Evolutionary conservation across 2,113 vertebrate genomes (phyloP), one percentile per base, ranked within the genome.

Genomic region (Bambusicola thoracicus): DNA sequence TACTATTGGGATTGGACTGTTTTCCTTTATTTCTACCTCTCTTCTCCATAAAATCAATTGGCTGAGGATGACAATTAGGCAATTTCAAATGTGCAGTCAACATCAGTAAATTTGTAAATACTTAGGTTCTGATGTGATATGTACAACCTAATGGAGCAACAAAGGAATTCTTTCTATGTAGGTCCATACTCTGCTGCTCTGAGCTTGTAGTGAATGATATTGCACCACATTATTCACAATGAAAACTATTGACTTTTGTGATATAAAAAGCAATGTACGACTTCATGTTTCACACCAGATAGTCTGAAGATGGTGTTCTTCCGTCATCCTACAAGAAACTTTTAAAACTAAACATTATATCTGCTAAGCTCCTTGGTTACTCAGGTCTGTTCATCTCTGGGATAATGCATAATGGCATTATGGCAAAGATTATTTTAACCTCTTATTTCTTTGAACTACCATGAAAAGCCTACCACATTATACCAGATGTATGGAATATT

Each of bases 101-200:
- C 81, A 92, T 92, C 94, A 75, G 94, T 51, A 93, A 13, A 34
- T 36, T 74, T 56, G 85, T 87, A 95, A 94, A 84, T 87, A 75
- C n/a, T 34, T 76, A 91, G 32, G 11, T 65, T 65, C 5, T 10
- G 51, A 41, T 29, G 22, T 2, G 21, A 46, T 49, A 85, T 24
- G 36, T 43, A 66, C 34, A 25, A 49, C 21, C 41, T 32, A 95
- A 78, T 30, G n/a, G 43, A 94, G 93, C 27, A 90, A 58, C 40
- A 96, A 93, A 87, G 48, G 34, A 27, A 91, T 76, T 95, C 83
- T 97, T 93, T 96, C 73, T 93, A 46, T 41, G 30, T 67, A 63
- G 69, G 81, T 10, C 73, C 87, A 89, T 63, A 70, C 93, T 94
- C 16, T 65, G 62, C 87, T 89, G 7, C 36, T 96, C 80, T 96